phyloP scores from a whole-genome alignment of 1,140 invertebrate genomes.

The Notospermus geniculatus region DNA sequence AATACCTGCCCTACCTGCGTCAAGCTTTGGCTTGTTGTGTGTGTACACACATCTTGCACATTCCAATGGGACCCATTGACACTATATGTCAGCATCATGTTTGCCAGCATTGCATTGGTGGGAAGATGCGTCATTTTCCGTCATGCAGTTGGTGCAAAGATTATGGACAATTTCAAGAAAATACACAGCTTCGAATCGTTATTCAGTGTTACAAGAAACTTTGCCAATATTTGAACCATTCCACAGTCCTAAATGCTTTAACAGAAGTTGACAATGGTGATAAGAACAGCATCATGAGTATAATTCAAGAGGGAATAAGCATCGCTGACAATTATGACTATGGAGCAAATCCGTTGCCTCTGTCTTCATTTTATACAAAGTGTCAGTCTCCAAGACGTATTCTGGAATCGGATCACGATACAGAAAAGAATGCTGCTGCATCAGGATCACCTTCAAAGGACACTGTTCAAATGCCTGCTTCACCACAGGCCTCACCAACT shows the following conservation, averaged over 20 bases:
- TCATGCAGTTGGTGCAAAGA: constrained; percentile 82
- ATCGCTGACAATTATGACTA: constrained; percentile 74
- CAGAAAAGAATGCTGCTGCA: too few species aligned
- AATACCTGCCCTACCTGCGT: constrained; percentile 77
- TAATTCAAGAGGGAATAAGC: constrained; percentile 75
- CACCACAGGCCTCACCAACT: constrained; percentile 6
- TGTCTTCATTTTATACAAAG: constrained; percentile 9
- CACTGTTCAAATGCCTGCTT: neutral
- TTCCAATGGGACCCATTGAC: constrained; percentile 76
- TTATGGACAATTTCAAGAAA: constrained; percentile 78
- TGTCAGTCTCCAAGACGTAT: neutral
- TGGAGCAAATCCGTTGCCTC: constrained; percentile 57
- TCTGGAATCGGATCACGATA: neutral
- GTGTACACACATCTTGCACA: constrained; percentile 76
- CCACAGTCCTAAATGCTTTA: constrained; percentile 52
- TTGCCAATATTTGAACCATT: constrained; percentile 77
- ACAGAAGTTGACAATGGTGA: constrained; percentile 58
- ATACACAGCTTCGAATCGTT: constrained; percentile 75
- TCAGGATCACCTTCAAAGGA: neutral
- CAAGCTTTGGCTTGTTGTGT: constrained; percentile 85
- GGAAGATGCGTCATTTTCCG: constrained; percentile 79
- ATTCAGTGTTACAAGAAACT: constrained; percentile 85
- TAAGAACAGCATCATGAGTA: constrained; percentile 65
- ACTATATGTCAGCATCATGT: constrained; percentile 86
- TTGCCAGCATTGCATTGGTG: constrained; percentile 75